Conservation (phyloP, 53 echinoderm and acorn worm genomes). For the Antedon mediterranea region DNA sequence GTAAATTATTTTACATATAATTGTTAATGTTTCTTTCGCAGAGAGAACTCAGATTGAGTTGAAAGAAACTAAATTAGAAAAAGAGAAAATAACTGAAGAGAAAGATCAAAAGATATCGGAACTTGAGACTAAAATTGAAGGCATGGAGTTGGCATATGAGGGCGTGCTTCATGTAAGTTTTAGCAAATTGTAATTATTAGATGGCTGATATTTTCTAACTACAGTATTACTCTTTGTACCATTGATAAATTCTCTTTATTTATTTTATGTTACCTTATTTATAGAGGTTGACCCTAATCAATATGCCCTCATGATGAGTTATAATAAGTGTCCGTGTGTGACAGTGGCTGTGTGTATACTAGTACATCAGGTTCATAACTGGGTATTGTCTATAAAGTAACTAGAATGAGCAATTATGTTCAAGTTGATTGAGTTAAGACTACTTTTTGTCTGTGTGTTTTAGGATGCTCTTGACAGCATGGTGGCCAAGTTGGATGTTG, state of each 20-base stretch:
- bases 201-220: too few species aligned
- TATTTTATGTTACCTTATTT: too few species aligned
- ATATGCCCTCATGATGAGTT: too few species aligned
- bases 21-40: background rate
- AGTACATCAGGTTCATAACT: too few species aligned
- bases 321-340: too few species aligned
- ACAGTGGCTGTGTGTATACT: too few species aligned
- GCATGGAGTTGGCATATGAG: constrained; percentile 90
- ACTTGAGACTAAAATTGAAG: constrained; percentile 66
- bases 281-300: too few species aligned
- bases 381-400: too few species aligned
- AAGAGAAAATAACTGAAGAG: constrained; percentile 71
- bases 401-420: too few species aligned
- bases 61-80: constrained; percentile 54
- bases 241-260: too few species aligned
- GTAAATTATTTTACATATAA: background rate
- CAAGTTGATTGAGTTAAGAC: background rate
- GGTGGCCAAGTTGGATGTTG: constrained; percentile 56
- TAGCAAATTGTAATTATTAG: too few species aligned
- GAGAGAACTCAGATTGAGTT: constrained; percentile 62
- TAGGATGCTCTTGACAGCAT: constrained; percentile 91
- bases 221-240: too few species aligned
- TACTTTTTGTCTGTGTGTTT: background rate
- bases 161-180: constrained; percentile 78
- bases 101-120: constrained; percentile 61